Evolutionary conservation across 2,888 invertebrate species (phyloP), one percentile per base, ranked within the genome.

Genomic region (Drosophila peninsularis): DNA sequence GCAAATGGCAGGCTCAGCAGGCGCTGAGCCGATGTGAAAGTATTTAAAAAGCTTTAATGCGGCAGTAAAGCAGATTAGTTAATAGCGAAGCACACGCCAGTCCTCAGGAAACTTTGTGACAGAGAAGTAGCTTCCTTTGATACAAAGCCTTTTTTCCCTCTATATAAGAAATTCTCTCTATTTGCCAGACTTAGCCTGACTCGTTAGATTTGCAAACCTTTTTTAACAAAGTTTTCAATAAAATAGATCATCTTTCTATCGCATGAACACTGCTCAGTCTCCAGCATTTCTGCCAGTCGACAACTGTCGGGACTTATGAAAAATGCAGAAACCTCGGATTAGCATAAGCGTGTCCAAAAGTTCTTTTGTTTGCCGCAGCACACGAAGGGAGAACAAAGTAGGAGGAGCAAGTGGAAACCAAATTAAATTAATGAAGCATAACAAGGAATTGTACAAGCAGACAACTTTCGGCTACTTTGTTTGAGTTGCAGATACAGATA

Each of bases 361-460:
- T 63, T 65, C 58, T 55, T 75, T 74, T 83, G 70, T 64, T 66
- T 75, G 44, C 44, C 45, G 41, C 36, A 27, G 19, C 32, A 21
- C 17, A 55, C 24, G 36, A 34, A 19, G 36, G 50, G 36, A 21
- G 42, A 54, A 13, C 24, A 42, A 19, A 55, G 44, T 17, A 17
- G 52, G 30, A 62, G 56, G 63, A 62, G 64, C 62, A 68, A 68
- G 66, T 78, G 63, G 58, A 82, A 76, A 71, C 64, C 71, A 84
- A 85, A 82, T 79, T 66, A 85, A 82, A 76, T 82, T 88, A 85
- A 82, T 88, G 82, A 82, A 82, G 74, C 82, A 70, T 72, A 76
- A 73, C 82, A 71, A 62, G 74, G 67, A 82, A 60, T 63, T 64
- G 62, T 42, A 52, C 72, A 70, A 60, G 67, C 62, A 45, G 19